Base-by-base conservation (phyloP, 2,888 invertebrate genomes). In the Itoplectis maculator region DNA sequence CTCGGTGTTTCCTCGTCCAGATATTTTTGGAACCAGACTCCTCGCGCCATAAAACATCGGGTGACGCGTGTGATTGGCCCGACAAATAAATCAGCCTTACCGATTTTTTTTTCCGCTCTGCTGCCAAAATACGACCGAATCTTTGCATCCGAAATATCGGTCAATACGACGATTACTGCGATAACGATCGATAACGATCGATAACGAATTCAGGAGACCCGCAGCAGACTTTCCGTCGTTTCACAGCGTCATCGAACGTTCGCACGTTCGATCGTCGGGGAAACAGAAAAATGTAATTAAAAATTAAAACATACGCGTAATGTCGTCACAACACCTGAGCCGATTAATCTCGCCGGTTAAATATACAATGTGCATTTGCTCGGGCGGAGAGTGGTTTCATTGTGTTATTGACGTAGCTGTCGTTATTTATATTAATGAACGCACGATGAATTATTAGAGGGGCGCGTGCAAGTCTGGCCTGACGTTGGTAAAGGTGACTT, bases 391-490 rank as follows among this genome's bases (percentile, higher is more conserved):
- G 35, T 73, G 18, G 47, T 61, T 45, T 47, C n/a, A 37, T 29
- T 73, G 7, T 37, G n/a, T n/a, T n/a, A 61, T 61, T 20, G 23
- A 61, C 45, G 13, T 15, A 20, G 72, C 37, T 37, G 47, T 73
- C 72, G 47, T 61, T 61, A 45, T 45, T 73, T 47, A 47, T 73
- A 45, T 45, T 73, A 61, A 47, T 73, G 72, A 61, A 20, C 72
- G 9, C 13, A 20, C 49, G 35, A 75, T 66, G 29, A 35, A 75
- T 75, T 56, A 47, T 18, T 47, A 11, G 5, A 29, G 66, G 66
- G 56, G 56, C 45, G 66, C 51, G 35, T 73, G 47, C 45, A n/a
- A 40, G 40, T 54, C 40, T 8, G 18, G 54, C 54, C 18, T 56
- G 66, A 68, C 56, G 45, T 45, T 75, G 56, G 45, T 75, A 66